Conservation (phyloP, 2,113 vertebrate species). For the Sceloporus tristichus region DNA sequence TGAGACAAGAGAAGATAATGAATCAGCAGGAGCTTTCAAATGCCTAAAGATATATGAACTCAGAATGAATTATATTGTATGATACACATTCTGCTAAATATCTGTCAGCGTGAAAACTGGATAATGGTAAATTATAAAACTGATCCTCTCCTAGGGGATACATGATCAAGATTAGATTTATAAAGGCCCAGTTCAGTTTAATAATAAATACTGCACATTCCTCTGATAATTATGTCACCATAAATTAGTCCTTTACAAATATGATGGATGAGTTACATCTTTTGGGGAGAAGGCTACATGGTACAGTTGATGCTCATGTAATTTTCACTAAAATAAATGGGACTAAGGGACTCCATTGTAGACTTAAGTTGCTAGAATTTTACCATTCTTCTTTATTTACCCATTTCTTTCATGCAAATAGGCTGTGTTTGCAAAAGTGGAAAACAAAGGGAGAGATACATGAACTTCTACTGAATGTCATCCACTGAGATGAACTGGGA, state of each 20-base stretch:
- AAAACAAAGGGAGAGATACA: neutral
- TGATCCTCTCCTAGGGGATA: constrained; percentile 7
- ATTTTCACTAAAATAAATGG: neutral
- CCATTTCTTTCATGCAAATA: neutral
- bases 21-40: constrained; percentile 62
- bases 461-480: neutral
- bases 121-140: constrained; percentile 62
- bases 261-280: constrained; percentile 26
- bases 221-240: constrained; percentile 35
- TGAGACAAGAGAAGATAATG: constrained; percentile 57
- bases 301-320: neutral
- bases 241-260: constrained; percentile 32
- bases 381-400: neutral
- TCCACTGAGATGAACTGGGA: neutral
- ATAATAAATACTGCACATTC: constrained; percentile 32
- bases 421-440: neutral
- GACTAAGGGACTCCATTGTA: neutral
- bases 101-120: constrained; percentile 44
- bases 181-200: constrained; percentile 19
- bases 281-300: neutral
- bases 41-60: constrained; percentile 62
- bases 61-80: constrained; percentile 48
- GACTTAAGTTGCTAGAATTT: neutral
- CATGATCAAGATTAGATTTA: constrained; percentile 28
- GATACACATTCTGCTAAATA: constrained; percentile 47